phyloP scores from a whole-genome alignment of 2,888 invertebrate genomes.

The Hoplodrina blanda region DNA sequence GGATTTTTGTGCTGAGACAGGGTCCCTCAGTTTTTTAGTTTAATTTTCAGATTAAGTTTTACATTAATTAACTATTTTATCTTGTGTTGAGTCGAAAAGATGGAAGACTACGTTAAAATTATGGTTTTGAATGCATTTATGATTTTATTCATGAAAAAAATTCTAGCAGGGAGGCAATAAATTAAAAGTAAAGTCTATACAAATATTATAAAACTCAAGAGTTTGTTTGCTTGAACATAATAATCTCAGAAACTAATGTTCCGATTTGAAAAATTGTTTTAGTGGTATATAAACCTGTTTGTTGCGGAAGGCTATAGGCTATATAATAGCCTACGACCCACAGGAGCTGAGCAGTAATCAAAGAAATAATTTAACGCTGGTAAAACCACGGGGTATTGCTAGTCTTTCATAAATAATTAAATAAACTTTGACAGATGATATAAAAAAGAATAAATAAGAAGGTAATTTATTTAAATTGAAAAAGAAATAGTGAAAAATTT shows the following conservation, averaged over 20 bases:
- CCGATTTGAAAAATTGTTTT: too few relatives aligned
- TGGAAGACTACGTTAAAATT: not conserved
- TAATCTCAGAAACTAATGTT: not conserved
- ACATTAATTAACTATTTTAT: conserved; percentile 21
- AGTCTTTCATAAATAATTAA: too few relatives aligned
- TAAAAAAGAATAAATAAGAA: not conserved
- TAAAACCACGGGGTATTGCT: too few relatives aligned
- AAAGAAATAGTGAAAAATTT: not conserved
- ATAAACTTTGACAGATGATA: too few relatives aligned
- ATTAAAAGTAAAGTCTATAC: not conserved
- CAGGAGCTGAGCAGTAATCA: too few relatives aligned
- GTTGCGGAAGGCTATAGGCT: too few relatives aligned
- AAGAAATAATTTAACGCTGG: too few relatives aligned
- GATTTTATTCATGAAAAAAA: not conserved
- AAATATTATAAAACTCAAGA: too few relatives aligned
- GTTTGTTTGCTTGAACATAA: too few relatives aligned
- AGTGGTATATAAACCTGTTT: too few relatives aligned
- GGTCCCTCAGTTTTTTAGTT: conserved; percentile 77
- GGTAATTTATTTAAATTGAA: not conserved
- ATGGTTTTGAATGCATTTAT: not conserved
- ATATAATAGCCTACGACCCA: too few relatives aligned
- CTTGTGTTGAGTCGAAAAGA: conserved; percentile 48
- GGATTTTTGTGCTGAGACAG: conserved; percentile 81
- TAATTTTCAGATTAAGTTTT: conserved; percentile 42
- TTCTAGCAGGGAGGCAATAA: too few relatives aligned